Conservation (phyloP, 2,888 invertebrate species). For the Drosophila hawaiiensis region DNA sequence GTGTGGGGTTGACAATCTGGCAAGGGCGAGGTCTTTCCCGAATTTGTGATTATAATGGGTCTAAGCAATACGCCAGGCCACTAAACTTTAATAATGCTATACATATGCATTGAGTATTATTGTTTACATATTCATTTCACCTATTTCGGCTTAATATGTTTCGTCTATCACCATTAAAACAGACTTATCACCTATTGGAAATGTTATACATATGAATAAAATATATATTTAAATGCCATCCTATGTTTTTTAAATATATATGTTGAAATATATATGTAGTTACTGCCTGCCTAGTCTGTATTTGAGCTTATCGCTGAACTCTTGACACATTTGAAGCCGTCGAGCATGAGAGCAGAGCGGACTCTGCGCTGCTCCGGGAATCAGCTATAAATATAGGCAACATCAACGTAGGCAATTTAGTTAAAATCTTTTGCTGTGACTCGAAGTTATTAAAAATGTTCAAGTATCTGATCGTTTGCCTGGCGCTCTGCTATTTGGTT, state of each 20-base stretch:
- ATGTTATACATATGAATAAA: slow-evolving; percentile 13
- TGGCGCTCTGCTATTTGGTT: slow-evolving; percentile 65
- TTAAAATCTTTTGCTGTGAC: slow-evolving; percentile 34
- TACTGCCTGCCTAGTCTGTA: slow-evolving; percentile 12
- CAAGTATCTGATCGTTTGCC: slow-evolving; percentile 58
- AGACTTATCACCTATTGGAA: slow-evolving; percentile 22
- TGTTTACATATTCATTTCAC: background rate
- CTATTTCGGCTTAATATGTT: background rate
- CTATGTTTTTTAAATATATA: slow-evolving; percentile 14
- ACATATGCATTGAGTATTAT: background rate
- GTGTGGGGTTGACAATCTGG: slow-evolving; percentile 24
- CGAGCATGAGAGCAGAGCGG: slow-evolving; percentile 11
- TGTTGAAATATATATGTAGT: slow-evolving; percentile 8
- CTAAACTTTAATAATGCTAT: background rate
- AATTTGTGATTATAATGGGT: slow-evolving; percentile 18
- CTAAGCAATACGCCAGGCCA: background rate
- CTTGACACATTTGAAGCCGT: slow-evolving; percentile 49
- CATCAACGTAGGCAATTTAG: slow-evolving; percentile 35
- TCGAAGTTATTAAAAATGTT: slow-evolving; percentile 54
- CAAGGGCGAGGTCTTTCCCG: slow-evolving; percentile 48
- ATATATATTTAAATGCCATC: slow-evolving; percentile 5
- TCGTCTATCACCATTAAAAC: background rate
- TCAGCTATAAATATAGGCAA: slow-evolving; percentile 53
- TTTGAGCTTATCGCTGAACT: slow-evolving; percentile 58
- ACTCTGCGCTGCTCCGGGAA: slow-evolving; percentile 13